Evolutionary conservation across 1,140 invertebrate species (phyloP), one percentile per base, ranked within the genome.

Genomic region (Calephelis nemesis): DNA sequence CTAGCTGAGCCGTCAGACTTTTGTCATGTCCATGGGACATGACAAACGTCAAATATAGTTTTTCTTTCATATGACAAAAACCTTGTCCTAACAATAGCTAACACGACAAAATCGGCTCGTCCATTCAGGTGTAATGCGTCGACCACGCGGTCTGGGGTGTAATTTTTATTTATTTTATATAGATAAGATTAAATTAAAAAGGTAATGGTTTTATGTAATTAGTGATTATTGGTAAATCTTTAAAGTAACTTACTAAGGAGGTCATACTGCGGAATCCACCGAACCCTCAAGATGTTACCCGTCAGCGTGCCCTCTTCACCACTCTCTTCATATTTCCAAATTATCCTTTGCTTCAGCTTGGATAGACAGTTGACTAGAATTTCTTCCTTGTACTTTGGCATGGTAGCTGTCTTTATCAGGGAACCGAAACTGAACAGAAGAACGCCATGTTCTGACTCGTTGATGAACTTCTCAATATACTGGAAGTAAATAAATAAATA

Each of bases 291-390:
- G 9, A 90, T 87, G 48, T 88, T 91, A 0, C 87, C 86, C 4
- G 67, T 74, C 0, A 84, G 63, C 0, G 82, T 88, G 40, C 88
- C 88, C 39, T 90, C 81, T 7, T 87, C 83, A 0, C 65, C 79
- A 13, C 93, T 92, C n/a, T 84, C 79, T 72, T 95, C 94, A 74
- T 92, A 94, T 81, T 95, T 96, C 94, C 94, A 95, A n/a, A 96
- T 84, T 13, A 95, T 92, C 64, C 91, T 86, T 71, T 94, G 92
- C 62, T 93, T 93, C 9, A 94, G 71, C 74, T 92, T 91, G 0
- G 88, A 83, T 30, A 95, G 92, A 4, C 88, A 92, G 3, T 87
- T 82, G 1, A 94, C 15, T 63, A 95, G 89, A 1, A 84, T 80
- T 8, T 91, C 73, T 49, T 88, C 84, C 67, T 89, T 92, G 48